Conservation (phyloP, 2,888 invertebrate genomes). For the Syrista parreyssii region DNA sequence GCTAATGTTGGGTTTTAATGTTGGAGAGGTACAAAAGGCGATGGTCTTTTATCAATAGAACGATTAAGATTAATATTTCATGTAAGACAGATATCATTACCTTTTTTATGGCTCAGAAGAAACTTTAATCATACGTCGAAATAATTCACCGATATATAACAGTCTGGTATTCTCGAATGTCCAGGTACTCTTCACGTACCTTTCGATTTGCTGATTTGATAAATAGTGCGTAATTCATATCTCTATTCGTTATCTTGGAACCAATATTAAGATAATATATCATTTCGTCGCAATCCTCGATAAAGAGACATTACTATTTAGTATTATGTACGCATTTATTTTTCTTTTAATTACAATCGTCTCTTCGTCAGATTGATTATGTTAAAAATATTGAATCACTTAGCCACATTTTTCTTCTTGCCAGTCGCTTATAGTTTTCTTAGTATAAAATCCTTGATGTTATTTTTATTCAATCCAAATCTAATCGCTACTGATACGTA, state of each 20-base stretch:
- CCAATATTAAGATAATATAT: slow-evolving; percentile 11
- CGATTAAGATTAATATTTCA: background rate
- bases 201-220: slow-evolving; percentile 5
- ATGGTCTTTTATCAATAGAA: background rate
- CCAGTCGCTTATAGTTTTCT: background rate
- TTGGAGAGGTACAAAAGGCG: background rate
- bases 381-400: background rate
- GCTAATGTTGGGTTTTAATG: background rate
- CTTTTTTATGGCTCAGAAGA: background rate
- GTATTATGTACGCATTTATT: background rate
- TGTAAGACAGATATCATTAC: background rate
- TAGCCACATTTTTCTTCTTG: background rate
- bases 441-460: background rate
- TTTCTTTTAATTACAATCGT: background rate
- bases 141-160: background rate
- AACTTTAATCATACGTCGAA: background rate
- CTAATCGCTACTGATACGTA: background rate
- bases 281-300: slow-evolving; percentile 2
- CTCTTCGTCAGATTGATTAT: background rate
- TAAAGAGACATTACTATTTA: slow-evolving; percentile 2
- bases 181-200: background rate
- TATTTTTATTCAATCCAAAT: background rate
- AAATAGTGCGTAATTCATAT: slow-evolving; percentile 14
- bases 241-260: slow-evolving; percentile 8
- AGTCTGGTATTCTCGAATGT: background rate